Evolutionary conservation across 2,888 invertebrate species (phyloP), one percentile per base, ranked within the genome.

Genomic region (Cylloceria caligata): DNA sequence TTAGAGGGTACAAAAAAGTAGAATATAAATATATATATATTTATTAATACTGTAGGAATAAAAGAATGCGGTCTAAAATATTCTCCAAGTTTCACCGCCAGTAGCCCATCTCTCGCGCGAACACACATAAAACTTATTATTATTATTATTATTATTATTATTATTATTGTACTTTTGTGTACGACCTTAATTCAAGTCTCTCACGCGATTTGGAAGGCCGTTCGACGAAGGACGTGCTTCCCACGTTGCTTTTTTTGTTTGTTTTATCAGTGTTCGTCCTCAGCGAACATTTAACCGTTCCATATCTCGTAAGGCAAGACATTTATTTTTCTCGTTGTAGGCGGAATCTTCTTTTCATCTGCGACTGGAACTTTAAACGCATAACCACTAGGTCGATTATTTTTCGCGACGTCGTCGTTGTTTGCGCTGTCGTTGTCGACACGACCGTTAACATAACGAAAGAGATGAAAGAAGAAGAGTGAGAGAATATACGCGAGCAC

Each of bases 121-220:
- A 39, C 47, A 65, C 24, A 21, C 39, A 36, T 65, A 65, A 30
- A 62, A 30, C 19, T 79, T 62, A 57, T 79, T 62, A 47, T n/a
- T n/a, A n/a, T n/a, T n/a, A n/a, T n/a, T 62, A 57, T 79, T 62
- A 47, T n/a, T n/a, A n/a, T n/a, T n/a, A n/a, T n/a, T n/a, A n/a
- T n/a, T n/a, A n/a, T 79, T 52, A 68, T 62, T 24, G n/a, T 60
- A 57, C 72, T 72, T 79, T 79, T 73, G 67, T 73, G 27, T 68
- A 62, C 79, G 83, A 81, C 84, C 85, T 85, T 87, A 88, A 89
- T 88, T 88, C 81, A n/a, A 79, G 72, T 72, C 74, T 74, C 87
- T 89, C 88, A 87, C 89, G 88, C 88, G 83, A 88, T 82, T 86
- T 84, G 85, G 81, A 86, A 89, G 89, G 87, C 86, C 88, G 87